These are phyloP conservation scores for Sarcoramphus papa DNA, from an alignment of 2,797 vertebrate species.

Conservation along the genomic window DNA sequence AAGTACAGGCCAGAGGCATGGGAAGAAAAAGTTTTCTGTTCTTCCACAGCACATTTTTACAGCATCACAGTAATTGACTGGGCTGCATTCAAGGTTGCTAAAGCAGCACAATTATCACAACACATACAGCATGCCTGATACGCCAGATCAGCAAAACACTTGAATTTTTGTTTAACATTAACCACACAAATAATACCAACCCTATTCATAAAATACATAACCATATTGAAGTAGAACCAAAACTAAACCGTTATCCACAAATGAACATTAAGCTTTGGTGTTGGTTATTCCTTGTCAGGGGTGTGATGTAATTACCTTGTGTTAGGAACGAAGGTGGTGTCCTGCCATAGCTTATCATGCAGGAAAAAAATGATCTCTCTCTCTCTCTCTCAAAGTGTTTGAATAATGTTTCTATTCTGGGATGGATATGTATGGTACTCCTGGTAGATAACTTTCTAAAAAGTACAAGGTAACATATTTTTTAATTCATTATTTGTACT, in stretches of 20 bases:
- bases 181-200: not conserved
- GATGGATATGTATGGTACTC: not conserved
- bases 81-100: not conserved
- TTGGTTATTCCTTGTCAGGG: not conserved
- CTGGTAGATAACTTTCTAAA: not conserved
- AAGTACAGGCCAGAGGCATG: not conserved
- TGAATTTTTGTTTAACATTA: not conserved
- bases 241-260: not conserved
- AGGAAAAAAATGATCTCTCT: not conserved
- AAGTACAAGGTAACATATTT: not conserved
- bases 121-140: not conserved
- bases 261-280: not conserved
- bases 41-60: not conserved
- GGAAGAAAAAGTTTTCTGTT: not conserved
- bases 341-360: not conserved
- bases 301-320: not conserved
- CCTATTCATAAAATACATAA: not conserved
- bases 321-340: not conserved
- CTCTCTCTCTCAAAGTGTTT: not conserved
- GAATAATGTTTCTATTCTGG: not conserved
- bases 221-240: not conserved
- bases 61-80: not conserved
- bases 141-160: not conserved
- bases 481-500: not conserved
- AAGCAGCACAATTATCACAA: not conserved